Percentiles rank a stretch among this genome's conserved stretches.
Conservation (phyloP, 1,140 invertebrate species). For the Oryzaephilus surinamensis region DNA sequence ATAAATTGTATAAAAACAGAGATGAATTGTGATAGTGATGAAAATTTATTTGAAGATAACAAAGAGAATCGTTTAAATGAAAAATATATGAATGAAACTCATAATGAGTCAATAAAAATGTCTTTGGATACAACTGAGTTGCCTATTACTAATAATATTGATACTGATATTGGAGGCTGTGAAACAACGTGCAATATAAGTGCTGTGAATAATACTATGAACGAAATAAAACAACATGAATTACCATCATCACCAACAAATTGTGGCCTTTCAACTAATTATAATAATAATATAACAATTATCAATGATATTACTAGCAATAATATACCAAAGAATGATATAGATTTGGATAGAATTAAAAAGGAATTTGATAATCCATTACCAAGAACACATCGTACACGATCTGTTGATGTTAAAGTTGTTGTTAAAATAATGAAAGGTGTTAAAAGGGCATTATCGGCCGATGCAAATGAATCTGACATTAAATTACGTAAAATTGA, state of each 20-base stretch:
- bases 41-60: background rate
- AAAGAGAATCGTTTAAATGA: background rate
- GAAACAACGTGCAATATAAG: constrained; percentile 22
- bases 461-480: constrained; percentile 13
- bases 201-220: constrained; percentile 14
- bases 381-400: constrained; percentile 26
- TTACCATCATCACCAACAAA: constrained; percentile 10
- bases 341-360: background rate
- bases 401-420: constrained; percentile 24
- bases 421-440: constrained; percentile 9
- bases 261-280: constrained; percentile 14
- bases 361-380: background rate
- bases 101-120: no score
- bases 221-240: constrained; percentile 15
- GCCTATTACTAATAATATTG: constrained; percentile 1
- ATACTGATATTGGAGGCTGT: constrained; percentile 17
- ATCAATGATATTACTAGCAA: constrained; percentile 3
- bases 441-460: constrained; percentile 22
- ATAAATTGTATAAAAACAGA: background rate
- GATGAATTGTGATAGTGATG: background rate
- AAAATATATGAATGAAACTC: background rate
- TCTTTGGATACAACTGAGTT: no score
- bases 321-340: constrained; percentile 14
- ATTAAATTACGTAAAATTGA: constrained; percentile 21
- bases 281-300: constrained; percentile 9